These are phyloP conservation scores for Ciconia nigra DNA, from an alignment of 2,797 vertebrate species.

Conservation along the genomic window DNA sequence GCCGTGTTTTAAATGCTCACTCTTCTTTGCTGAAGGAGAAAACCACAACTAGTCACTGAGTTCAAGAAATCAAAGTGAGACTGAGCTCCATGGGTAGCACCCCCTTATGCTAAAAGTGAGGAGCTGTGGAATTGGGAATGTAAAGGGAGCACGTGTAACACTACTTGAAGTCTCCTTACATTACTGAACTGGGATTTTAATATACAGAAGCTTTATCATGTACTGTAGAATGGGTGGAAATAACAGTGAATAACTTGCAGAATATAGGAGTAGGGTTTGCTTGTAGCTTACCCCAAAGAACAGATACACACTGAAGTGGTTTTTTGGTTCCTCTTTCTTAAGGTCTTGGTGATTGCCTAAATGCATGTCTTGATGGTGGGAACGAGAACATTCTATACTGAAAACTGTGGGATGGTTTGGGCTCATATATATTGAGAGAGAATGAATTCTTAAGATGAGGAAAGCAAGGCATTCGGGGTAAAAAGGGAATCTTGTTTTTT, in stretches of 20 bases:
- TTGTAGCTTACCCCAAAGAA: neutral
- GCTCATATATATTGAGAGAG: neutral
- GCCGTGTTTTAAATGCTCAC: neutral
- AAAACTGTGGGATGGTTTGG: neutral
- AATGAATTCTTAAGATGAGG: neutral
- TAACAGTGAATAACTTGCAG: neutral
- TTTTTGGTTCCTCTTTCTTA: neutral
- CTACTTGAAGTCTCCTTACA: neutral
- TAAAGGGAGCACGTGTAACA: neutral
- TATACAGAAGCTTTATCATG: neutral
- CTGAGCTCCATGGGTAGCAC: neutral
- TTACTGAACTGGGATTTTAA: constrained; percentile 31
- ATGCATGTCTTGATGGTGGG: neutral
- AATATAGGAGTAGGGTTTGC: neutral
- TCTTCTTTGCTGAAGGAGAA: neutral
- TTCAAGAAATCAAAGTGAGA: neutral
- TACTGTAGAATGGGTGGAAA: neutral
- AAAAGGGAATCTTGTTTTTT: neutral
- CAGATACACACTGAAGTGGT: neutral
- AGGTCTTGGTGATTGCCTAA: neutral
- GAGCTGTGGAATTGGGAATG: neutral
- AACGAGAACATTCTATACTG: neutral
- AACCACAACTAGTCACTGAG: neutral
- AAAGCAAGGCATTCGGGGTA: neutral
- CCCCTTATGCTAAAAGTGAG: neutral